Percentiles rank a stretch among this genome's conserved stretches.
These are phyloP conservation scores for Antennarius maculatus DNA, from an alignment of 2,797 vertebrate genomes.

Conservation along the genomic window DNA sequence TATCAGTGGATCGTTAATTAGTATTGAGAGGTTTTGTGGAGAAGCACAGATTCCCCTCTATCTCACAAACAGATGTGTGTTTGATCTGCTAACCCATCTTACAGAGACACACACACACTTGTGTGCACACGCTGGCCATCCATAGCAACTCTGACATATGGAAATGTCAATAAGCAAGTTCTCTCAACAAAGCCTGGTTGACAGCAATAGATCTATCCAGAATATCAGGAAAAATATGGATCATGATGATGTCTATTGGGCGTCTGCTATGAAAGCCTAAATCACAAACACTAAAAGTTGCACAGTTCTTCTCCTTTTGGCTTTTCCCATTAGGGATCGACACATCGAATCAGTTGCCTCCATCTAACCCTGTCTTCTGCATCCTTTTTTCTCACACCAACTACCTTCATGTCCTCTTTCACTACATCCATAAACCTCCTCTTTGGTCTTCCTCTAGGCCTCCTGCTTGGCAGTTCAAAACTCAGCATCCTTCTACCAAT, in stretches of 20 bases:
- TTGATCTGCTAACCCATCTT: slow-evolving; percentile 77
- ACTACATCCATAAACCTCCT: too few relatives aligned
- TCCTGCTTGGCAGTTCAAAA: too few relatives aligned
- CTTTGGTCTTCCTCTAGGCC: too few relatives aligned
- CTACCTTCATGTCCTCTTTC: too few relatives aligned
- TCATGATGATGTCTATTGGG: slow-evolving; percentile 20
- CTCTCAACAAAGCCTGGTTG: slow-evolving; percentile 47
- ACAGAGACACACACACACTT: slow-evolving; percentile 20
- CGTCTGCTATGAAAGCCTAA: slow-evolving; percentile 19
- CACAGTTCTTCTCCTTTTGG: background rate
- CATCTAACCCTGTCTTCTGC: too few relatives aligned
- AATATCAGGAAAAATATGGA: slow-evolving; percentile 28
- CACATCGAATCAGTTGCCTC: too few relatives aligned
- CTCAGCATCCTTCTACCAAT: too few relatives aligned
- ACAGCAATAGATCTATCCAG: slow-evolving; percentile 37
- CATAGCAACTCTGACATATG: slow-evolving; percentile 59
- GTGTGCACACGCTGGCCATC: slow-evolving; percentile 37
- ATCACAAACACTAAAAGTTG: slow-evolving; percentile 1
- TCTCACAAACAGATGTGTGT: slow-evolving; percentile 78
- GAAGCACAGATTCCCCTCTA: slow-evolving; percentile 73
- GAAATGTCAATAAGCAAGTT: slow-evolving; percentile 52
- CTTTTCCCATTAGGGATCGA: too few relatives aligned
- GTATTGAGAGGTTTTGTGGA: slow-evolving; percentile 81
- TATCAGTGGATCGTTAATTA: slow-evolving; percentile 83
- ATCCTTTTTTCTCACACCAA: too few relatives aligned